Evolutionary conservation across 2,797 vertebrate genomes (phyloP).

Genomic region (Sebastes nivosus): DNA sequence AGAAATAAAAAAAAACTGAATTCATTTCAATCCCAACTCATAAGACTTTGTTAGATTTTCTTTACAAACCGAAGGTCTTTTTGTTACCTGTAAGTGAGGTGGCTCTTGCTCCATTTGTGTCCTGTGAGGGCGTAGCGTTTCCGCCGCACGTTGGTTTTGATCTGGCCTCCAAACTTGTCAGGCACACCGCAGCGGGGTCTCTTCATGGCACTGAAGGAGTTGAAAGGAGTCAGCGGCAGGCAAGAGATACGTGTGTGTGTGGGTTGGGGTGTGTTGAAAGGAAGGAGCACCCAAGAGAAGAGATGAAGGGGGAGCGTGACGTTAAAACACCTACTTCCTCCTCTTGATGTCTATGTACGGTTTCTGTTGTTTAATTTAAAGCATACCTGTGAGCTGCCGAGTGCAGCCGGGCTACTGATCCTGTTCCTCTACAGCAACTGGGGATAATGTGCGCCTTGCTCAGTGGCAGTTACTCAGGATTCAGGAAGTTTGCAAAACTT

Average conservation of each 20-base stretch:
- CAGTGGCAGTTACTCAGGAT: background rate
- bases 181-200: slow-evolving; percentile 93
- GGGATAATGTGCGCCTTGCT: background rate
- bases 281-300: slow-evolving; percentile 18
- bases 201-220: slow-evolving; percentile 88
- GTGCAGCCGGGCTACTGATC: background rate
- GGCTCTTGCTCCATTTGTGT: slow-evolving; percentile 82
- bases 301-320: slow-evolving; percentile 22
- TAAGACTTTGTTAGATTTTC: background rate
- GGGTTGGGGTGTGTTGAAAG: slow-evolving; percentile 13
- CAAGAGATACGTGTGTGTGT: background rate
- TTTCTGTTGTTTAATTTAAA: slow-evolving; percentile 31
- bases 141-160: slow-evolving; percentile 91
- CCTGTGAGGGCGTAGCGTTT: slow-evolving; percentile 89
- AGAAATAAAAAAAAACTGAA: background rate
- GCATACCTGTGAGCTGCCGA: background rate
- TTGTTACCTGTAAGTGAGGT: slow-evolving; percentile 84
- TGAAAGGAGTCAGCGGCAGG: slow-evolving; percentile 23
- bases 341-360: background rate
- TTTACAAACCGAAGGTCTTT: background rate
- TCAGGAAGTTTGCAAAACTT: background rate
- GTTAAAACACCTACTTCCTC: background rate
- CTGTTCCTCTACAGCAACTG: background rate
- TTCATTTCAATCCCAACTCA: background rate
- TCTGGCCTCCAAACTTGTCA: slow-evolving; percentile 90